A percentile compares a stretch with the other conserved stretches of the same genome.
Conservation (phyloP, 2,797 vertebrate genomes). For the Jordanella pulchra region DNA sequence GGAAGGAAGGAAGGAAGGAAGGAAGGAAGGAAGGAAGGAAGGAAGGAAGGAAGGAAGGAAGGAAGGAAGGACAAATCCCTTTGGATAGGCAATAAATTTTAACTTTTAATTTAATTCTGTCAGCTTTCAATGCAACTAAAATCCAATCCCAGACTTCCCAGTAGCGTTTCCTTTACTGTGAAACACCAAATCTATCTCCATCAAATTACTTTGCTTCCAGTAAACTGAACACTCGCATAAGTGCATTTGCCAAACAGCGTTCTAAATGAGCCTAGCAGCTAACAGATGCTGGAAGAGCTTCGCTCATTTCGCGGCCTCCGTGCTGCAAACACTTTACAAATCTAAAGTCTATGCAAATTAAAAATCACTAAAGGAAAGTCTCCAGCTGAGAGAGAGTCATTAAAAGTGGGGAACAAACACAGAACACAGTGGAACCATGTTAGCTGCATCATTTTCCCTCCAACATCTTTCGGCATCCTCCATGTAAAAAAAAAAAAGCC, state of each 20-base stretch:
- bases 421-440: constrained; percentile 31
- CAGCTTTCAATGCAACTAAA: neutral
- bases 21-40: neutral
- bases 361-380: constrained; percentile 36
- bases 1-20: neutral
- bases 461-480: constrained; percentile 36
- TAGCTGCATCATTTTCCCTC: constrained; percentile 33
- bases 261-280: constrained; percentile 48
- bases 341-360: constrained; percentile 53
- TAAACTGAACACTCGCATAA: constrained; percentile 48
- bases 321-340: constrained; percentile 47
- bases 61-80: neutral
- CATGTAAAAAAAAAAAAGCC: constrained; percentile 9
- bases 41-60: neutral
- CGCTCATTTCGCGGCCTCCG: constrained; percentile 45
- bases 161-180: constrained; percentile 43
- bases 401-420: constrained; percentile 43
- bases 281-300: constrained; percentile 53
- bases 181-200: constrained; percentile 43
- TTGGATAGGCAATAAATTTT: neutral
- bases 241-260: constrained; percentile 46
- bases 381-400: constrained; percentile 50
- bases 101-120: neutral
- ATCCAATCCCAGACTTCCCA: neutral
- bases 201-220: constrained; percentile 39